These are phyloP conservation scores for Jacana jacana DNA, from an alignment of 2,113 vertebrate species.

Conservation along the genomic window DNA sequence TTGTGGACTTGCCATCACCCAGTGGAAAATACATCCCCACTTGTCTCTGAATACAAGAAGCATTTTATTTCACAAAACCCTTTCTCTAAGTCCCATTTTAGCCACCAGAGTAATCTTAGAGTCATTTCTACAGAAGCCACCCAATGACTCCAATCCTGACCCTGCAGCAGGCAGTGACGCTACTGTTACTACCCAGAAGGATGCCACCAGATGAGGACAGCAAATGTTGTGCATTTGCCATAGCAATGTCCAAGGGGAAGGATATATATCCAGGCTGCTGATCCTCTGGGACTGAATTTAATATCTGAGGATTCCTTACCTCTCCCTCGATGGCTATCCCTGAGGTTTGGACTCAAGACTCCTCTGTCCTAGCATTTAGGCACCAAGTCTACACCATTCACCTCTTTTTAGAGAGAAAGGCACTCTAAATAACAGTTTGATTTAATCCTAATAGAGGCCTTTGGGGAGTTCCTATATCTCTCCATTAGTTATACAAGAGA, in stretches of 20 bases:
- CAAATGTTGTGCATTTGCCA: rapidly evolving
- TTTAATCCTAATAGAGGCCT: neutral
- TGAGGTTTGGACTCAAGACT: neutral
- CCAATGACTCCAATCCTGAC: neutral
- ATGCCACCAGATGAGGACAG: neutral
- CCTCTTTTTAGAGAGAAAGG: neutral
- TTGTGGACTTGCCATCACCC: neutral
- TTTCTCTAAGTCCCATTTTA: neutral
- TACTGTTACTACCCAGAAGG: neutral
- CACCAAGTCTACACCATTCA: neutral
- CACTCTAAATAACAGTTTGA: neutral
- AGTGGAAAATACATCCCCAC: neutral
- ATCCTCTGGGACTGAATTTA: neutral
- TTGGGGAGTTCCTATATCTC: neutral
- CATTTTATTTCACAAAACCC: neutral
- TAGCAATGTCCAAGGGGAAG: neutral
- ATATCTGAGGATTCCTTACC: neutral
- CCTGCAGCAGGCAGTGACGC: too few species aligned
- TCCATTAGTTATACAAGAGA: neutral
- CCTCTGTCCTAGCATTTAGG: neutral
- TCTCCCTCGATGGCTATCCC: neutral
- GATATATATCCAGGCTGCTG: neutral
- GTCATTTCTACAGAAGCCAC: neutral
- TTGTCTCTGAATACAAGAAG: neutral
- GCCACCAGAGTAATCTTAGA: neutral